Base-by-base conservation (phyloP, 1,140 invertebrate genomes). In the Drosophila pandora region DNA sequence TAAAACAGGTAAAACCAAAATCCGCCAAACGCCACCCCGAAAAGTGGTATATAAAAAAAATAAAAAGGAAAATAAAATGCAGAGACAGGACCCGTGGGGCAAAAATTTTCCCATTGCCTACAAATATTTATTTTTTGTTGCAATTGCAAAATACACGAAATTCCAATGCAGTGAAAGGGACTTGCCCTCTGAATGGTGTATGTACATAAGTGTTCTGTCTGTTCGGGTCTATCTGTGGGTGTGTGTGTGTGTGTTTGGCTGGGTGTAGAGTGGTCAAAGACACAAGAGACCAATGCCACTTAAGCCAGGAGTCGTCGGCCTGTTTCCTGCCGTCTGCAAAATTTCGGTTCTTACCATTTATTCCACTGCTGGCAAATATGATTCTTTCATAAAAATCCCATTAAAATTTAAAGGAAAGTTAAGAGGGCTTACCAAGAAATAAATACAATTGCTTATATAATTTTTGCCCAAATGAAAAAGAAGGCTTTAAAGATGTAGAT, bases 141-240 rank as follows among this genome's bases (percentile, higher is more conserved):
- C 62, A 76, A 64, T 56, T 57, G 71, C 54, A 67, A 76, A 76
- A 76, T 67, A 60, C 61, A 67, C 64, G 48, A 79, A 88, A 87
- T 82, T 85, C 69, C 81, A 74, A 87, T 85, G 81, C 81, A 75
- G 77, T 67, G 52, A 58, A 80, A 76, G 69, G 61, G 65, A 68
- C 62, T 56, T 48, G 61, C 63, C 49, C 6, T 22, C 48, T 52
- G 50, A 34, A 54, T 58, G 55, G 28, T 59, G 25, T 28, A 28
- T 50, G 69, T 53, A n/a, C n/a, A n/a, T n/a, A 39, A 62, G 43
- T 48, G 43, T 28, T 34, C 47, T 47, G 25, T 22, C 25, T 28
- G 25, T 4, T 28, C 25, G 25, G 25, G 25, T 28, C 5, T 5
- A 5, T 32, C 25, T 28, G 25, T 28, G 25, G 3, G 32, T 32